These are phyloP conservation scores for Synanthedon vespiformis DNA, from an alignment of 2,888 invertebrate species.

Conservation along the genomic window DNA sequence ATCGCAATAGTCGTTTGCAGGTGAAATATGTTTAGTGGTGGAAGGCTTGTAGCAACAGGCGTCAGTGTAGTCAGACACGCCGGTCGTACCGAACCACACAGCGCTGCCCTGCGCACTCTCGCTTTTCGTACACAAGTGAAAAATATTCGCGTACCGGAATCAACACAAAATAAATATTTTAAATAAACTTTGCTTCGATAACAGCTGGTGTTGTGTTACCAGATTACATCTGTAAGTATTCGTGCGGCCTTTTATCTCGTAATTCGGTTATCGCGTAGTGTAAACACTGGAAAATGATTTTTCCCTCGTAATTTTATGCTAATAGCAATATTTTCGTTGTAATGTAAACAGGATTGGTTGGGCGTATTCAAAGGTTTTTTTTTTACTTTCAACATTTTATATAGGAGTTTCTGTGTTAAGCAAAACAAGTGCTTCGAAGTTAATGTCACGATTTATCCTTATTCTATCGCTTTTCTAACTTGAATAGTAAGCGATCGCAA, in stretches of 20 bases:
- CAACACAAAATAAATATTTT: constrained; percentile 1
- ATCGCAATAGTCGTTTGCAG: constrained; percentile 10
- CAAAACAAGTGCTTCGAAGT: too few relatives aligned
- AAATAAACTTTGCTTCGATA: constrained; percentile 22
- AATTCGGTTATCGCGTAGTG: constrained; percentile 18
- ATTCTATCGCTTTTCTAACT: too few relatives aligned
- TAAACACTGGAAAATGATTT: constrained; percentile 28
- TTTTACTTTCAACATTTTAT: too few relatives aligned
- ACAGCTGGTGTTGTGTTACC: constrained; percentile 18
- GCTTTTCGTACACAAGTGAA: constrained; percentile 4
- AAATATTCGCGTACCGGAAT: constrained; percentile 4
- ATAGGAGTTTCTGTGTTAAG: too few relatives aligned
- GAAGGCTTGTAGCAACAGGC: constrained; percentile 7
- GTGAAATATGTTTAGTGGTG: constrained; percentile 10
- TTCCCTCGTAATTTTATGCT: constrained; percentile 20
- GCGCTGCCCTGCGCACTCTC: constrained; percentile 1
- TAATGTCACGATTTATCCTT: too few relatives aligned
- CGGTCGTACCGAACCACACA: constrained; percentile 13
- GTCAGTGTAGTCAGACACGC: constrained; percentile 14
- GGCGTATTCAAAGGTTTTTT: too few relatives aligned
- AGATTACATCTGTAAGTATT: constrained; percentile 28
- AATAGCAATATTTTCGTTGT: constrained; percentile 6
- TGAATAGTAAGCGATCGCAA: too few relatives aligned
- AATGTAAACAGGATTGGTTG: constrained; percentile 3
- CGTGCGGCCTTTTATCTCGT: constrained; percentile 26